These are phyloP conservation scores for Tribolium madens DNA, from an alignment of 1,140 invertebrate species.

Conservation along the genomic window DNA sequence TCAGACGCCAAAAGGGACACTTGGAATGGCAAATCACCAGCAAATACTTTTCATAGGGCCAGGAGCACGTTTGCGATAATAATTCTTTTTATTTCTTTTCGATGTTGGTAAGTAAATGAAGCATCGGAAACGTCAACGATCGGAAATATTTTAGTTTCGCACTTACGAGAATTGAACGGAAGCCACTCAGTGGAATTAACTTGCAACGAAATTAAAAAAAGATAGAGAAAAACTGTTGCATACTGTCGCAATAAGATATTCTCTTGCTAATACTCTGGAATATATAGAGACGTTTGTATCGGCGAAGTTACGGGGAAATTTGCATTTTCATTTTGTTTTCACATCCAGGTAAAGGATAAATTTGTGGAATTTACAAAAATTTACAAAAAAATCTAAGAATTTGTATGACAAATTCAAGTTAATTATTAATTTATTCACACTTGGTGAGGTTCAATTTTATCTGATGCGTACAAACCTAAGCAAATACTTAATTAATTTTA, in stretches of 20 bases:
- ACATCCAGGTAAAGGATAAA: too few relatives aligned
- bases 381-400: too few relatives aligned
- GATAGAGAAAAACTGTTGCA: neutral
- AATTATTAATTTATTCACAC: too few relatives aligned
- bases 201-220: slow-evolving; percentile 17
- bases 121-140: neutral
- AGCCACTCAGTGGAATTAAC: slow-evolving; percentile 10
- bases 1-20: neutral
- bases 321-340: too few relatives aligned
- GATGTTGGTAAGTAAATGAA: slow-evolving; percentile 28
- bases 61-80: slow-evolving; percentile 4
- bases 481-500: too few relatives aligned
- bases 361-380: too few relatives aligned
- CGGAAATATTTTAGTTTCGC: slow-evolving; percentile 11
- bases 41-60: slow-evolving; percentile 15
- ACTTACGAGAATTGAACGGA: slow-evolving; percentile 2
- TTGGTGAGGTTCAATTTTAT: too few relatives aligned
- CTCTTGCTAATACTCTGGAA: neutral
- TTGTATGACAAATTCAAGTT: too few relatives aligned
- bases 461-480: too few relatives aligned
- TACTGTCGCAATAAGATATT: neutral
- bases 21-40: neutral
- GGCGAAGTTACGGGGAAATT: too few relatives aligned
- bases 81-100: slow-evolving; percentile 28
- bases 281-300: neutral